phyloP scores from a whole-genome alignment of 2,888 invertebrate species.

The Heliconius aoede region DNA sequence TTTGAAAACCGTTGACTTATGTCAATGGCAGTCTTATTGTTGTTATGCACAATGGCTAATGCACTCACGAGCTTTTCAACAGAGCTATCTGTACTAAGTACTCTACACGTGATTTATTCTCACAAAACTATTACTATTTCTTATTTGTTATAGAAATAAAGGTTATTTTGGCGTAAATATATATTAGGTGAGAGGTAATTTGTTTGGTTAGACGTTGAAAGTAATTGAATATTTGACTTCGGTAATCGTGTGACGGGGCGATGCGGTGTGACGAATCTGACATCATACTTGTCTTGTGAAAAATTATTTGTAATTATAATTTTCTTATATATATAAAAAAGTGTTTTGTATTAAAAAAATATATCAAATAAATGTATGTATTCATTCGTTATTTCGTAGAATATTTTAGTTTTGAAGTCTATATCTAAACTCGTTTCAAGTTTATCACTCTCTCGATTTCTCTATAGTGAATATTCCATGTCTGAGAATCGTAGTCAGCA shows the following conservation, averaged over 20 bases:
- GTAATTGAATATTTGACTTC: slow-evolving; percentile 82
- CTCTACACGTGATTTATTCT: slow-evolving; percentile 49
- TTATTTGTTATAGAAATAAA: slow-evolving; percentile 3
- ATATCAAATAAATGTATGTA: neutral
- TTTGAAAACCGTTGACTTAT: slow-evolving; percentile 69
- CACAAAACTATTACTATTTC: slow-evolving; percentile 34
- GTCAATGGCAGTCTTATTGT: slow-evolving; percentile 68
- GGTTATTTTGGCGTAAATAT: slow-evolving; percentile 24
- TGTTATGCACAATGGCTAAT: slow-evolving; percentile 73
- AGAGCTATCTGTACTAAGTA: slow-evolving; percentile 80
- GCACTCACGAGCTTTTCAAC: slow-evolving; percentile 81
- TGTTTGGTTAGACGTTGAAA: slow-evolving; percentile 51
- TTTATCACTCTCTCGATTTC: too few species aligned
- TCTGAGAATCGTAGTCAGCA: too few species aligned
- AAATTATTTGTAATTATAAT: slow-evolving; percentile 16
- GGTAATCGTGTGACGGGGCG: slow-evolving; percentile 78
- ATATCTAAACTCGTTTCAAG: too few species aligned
- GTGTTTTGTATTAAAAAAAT: neutral
- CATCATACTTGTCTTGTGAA: slow-evolving; percentile 34
- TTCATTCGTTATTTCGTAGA: neutral
- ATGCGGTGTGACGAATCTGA: slow-evolving; percentile 50
- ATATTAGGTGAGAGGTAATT: slow-evolving; percentile 2
- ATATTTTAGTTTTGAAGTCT: neutral
- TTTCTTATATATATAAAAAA: neutral
- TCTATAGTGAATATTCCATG: too few species aligned